Evolutionary conservation across 2,113 vertebrate species (phyloP), one percentile per base, ranked within the genome.

Genomic region (Salminus brasiliensis): DNA sequence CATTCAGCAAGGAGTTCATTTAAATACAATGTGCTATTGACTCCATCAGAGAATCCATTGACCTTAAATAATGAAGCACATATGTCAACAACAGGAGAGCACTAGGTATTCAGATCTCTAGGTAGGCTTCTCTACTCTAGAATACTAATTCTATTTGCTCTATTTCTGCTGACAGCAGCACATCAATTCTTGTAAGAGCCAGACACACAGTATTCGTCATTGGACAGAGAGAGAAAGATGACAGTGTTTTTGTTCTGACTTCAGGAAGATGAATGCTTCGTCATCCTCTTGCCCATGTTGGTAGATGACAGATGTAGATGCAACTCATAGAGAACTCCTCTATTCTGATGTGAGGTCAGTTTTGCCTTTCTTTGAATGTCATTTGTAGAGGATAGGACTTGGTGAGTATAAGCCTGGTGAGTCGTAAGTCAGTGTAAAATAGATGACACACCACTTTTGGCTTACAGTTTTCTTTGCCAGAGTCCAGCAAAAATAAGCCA

Each of bases 1-100:
- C 79, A 80, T 72, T 83, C 80, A 81, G 13, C 59, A 23, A 32
- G 41, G 39, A 41, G 60, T 69, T 30, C 6, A 62, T 57, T 57
- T 65, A 57, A 57, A n/a, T 15, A 59, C 43, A 76, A 66, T 63
- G 21, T 59, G 53, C 27, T 5, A 23, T 25, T 52, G 43, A 47
- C 23, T 49, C 25, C 27, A 32, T 49, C 49, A 49, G 29, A 8
- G 66, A 12, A 52, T 7, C 45, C 15, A 49, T 30, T 71, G 68
- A 53, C 47, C 62, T 65, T 36, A 65, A n/a, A 34, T 36, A 36
- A 39, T 57, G 23, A 15, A 29, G 16, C n/a, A 29, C 43, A n/a
- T 23, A 53, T n/a, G 32, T 53, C 39, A 36, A 4, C 25, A 68
- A 78, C 53, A 53, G 49, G 39, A 23, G 59, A 18, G 43, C 29